Conservation (phyloP, 1,140 invertebrate species). For the Ericerus pela region DNA sequence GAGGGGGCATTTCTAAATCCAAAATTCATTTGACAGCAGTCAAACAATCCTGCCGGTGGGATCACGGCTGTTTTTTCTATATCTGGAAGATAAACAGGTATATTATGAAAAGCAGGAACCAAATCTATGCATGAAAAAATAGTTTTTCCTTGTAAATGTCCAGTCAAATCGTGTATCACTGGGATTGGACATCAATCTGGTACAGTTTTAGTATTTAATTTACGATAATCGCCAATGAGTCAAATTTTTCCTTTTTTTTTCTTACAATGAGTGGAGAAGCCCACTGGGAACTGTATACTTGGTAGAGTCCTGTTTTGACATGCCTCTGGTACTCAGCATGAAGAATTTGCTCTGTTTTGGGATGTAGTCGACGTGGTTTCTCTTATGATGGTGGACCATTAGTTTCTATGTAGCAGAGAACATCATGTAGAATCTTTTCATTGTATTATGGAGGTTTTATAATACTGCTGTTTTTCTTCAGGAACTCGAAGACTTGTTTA, state of each 20-base stretch:
- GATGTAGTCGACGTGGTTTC: not conserved
- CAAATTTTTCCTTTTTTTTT: not conserved
- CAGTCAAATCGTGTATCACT: too few species aligned
- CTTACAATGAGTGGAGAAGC: not conserved
- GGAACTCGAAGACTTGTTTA: not conserved
- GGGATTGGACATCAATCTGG: not conserved
- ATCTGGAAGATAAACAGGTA: too few species aligned
- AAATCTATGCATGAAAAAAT: slow-evolving; percentile 36
- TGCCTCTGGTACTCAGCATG: not conserved
- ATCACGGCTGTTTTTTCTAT: too few species aligned
- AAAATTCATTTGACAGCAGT: too few species aligned
- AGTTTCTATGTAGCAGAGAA: not conserved
- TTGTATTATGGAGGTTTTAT: not conserved
- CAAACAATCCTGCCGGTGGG: too few species aligned
- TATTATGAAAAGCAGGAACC: slow-evolving; percentile 37
- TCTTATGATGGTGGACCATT: not conserved
- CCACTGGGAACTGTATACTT: not conserved
- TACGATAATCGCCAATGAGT: not conserved
- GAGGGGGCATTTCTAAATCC: too few species aligned
- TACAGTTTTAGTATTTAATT: not conserved
- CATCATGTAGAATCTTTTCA: not conserved
- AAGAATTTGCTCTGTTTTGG: not conserved
- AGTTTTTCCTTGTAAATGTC: slow-evolving; percentile 25
- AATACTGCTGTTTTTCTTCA: not conserved
- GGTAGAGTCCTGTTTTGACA: not conserved